Evolutionary conservation across 1,140 invertebrate genomes (phyloP).

Genomic region (Cepaea nemoralis): DNA sequence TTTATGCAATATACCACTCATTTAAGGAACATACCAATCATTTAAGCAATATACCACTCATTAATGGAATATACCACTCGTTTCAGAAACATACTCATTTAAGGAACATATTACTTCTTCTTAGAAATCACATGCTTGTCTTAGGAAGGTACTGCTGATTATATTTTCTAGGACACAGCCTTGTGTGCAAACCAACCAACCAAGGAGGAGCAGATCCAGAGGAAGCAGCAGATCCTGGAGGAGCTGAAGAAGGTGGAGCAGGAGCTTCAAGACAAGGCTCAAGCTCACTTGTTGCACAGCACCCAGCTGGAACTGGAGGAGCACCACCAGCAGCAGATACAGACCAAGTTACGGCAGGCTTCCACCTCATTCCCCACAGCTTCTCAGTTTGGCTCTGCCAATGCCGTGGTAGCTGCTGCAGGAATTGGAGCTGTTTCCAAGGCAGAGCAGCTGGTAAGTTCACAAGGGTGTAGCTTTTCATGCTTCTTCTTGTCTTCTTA

Average conservation of each 20-base stretch:
- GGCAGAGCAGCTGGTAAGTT: not conserved
- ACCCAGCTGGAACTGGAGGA: conserved; percentile 59
- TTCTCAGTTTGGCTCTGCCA: not conserved
- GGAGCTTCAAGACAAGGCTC: conserved; percentile 80
- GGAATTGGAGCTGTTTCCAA: not conserved
- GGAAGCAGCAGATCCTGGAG: conserved; percentile 80
- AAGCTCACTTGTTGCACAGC: conserved; percentile 70
- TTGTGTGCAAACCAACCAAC: conserved; percentile 54
- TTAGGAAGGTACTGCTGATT: not conserved
- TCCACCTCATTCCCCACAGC: not conserved
- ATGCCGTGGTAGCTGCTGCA: not conserved
- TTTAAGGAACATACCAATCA: no score
- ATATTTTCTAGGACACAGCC: conserved; percentile 20
- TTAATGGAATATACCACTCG: no score
- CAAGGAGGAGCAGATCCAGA: conserved; percentile 79
- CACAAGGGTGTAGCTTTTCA: not conserved
- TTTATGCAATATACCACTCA: no score
- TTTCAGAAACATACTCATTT: no score
- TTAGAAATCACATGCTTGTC: no score
- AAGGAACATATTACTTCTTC: no score
- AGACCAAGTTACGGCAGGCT: not conserved
- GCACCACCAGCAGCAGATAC: not conserved
- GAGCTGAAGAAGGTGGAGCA: conserved; percentile 79
- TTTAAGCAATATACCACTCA: no score
- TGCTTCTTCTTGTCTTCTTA: no score